phyloP scores from a whole-genome alignment of 2,888 invertebrate species.

The Iphiclides podalirius region DNA sequence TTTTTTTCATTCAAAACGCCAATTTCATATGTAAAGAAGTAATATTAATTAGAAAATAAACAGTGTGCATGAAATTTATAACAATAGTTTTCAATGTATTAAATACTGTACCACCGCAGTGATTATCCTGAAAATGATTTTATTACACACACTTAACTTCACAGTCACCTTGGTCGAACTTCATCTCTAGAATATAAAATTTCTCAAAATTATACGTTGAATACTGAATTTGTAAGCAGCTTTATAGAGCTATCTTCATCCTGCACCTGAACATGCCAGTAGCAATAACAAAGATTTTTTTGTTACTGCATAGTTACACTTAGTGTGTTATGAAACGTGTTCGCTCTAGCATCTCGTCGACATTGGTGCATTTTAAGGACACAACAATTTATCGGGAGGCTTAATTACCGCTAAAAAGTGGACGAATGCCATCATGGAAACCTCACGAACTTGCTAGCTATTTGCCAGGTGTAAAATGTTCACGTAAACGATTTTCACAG shows the following conservation, averaged over 20 bases:
- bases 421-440: conserved; percentile 9
- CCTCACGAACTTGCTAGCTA: conserved; percentile 1
- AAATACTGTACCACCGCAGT: too few species aligned
- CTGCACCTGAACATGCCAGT: conserved; percentile 13
- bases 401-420: conserved; percentile 9
- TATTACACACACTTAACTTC: too few species aligned
- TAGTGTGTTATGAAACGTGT: conserved; percentile 15
- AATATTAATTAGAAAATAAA: too few species aligned
- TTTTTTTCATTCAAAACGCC: too few species aligned
- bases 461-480: conserved; percentile 12
- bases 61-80: too few species aligned
- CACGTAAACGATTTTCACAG: not conserved
- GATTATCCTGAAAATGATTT: too few species aligned
- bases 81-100: too few species aligned
- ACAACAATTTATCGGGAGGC: not conserved
- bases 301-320: conserved; percentile 16
- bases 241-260: not conserved
- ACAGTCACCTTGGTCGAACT: too few species aligned
- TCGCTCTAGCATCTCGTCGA: conserved; percentile 5
- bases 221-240: not conserved
- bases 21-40: too few species aligned
- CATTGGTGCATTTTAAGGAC: not conserved
- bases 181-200: too few species aligned
- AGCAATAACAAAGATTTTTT: conserved; percentile 17
- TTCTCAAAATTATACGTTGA: too few species aligned